These are phyloP conservation scores for Xenentodon cancila DNA, from an alignment of 2,797 vertebrate species.

Conservation along the genomic window DNA sequence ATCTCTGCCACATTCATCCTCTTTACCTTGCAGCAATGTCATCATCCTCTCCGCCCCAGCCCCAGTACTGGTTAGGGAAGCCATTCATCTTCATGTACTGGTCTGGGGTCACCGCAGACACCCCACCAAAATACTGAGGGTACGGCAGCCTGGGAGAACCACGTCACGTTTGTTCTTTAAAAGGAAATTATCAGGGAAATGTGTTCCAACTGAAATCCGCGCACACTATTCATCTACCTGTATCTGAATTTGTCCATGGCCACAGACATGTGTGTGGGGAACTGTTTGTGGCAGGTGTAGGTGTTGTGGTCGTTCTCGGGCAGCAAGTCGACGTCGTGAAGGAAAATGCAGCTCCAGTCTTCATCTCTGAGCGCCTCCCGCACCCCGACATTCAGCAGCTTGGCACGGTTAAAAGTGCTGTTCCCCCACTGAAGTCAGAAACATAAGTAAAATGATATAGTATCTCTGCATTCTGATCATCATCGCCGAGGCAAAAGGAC, in stretches of 20 bases:
- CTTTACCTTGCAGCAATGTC: slow-evolving; percentile 94
- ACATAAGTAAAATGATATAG: slow-evolving; percentile 1
- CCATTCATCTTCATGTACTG: slow-evolving; percentile 98
- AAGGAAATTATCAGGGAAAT: slow-evolving; percentile 20
- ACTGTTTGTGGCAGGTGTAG: slow-evolving; percentile 92
- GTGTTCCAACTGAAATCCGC: background rate
- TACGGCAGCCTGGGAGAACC: slow-evolving; percentile 88
- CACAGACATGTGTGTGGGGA: slow-evolving; percentile 91
- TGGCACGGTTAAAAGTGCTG: slow-evolving; percentile 93
- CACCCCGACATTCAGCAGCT: slow-evolving; percentile 94
- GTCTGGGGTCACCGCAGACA: slow-evolving; percentile 93
- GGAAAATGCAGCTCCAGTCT: slow-evolving; percentile 95
- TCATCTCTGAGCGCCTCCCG: slow-evolving; percentile 93
- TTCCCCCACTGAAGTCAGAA: slow-evolving; percentile 87
- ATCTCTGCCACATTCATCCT: slow-evolving; percentile 2
- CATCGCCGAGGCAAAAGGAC: too few relatives aligned
- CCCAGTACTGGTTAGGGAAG: slow-evolving; percentile 98
- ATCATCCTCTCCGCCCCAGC: slow-evolving; percentile 96
- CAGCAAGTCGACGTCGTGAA: slow-evolving; percentile 94
- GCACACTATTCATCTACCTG: slow-evolving; percentile 82
- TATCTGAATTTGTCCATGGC: slow-evolving; percentile 98
- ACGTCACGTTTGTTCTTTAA: slow-evolving; percentile 25
- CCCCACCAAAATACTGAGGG: slow-evolving; percentile 94
- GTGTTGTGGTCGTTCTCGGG: slow-evolving; percentile 97
- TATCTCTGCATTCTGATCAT: too few relatives aligned